Base-by-base conservation (phyloP, 2,113 vertebrate species). In the Gymnocephalus cernua region DNA sequence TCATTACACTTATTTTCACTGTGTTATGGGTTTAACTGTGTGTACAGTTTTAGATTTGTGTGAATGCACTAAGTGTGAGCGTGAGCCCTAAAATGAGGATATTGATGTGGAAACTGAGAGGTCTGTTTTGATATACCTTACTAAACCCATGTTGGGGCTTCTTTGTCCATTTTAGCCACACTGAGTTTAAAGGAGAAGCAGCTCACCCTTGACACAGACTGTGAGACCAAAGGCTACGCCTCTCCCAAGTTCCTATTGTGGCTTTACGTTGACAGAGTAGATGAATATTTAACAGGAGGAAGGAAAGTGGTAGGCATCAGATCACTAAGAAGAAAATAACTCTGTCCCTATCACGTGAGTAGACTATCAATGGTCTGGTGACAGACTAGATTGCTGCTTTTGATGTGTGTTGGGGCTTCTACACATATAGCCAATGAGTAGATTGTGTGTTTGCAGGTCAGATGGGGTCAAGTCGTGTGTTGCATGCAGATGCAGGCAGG, bases 221-320 rank as follows among this genome's bases (percentile, higher is more conserved):
- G 53, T 50, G 23, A 61, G 32, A 66, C 59, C 70, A 50, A 63
- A 65, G 48, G 23, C 50, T 50, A 54, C 15, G 10, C 54, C 59
- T 87, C 77, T 76, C 66, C 71, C 62, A 77, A 85, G 63, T 74
- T 27, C 81, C 72, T 76, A 84, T 83, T 88, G 80, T 82, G 71
- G 65, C 86, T 90, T 86, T 85, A 86, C 0, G 82, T 87, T 93
- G 91, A 91, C 87, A 88, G 90, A 91, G 23, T 32, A 54, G 67
- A 89, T 92, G 77, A 90, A 92, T 91, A 89, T 91, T 92, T 91
- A 88, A 92, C 77, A 78, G 74, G 73, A 89, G 87, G 57, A 92
- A 62, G 18, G 85, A 89, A 86, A 91, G 80, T 85, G 82, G 80
- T 21, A 57, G 81, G 83, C 83, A 89, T 86, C 86, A 74, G 76